These are phyloP conservation scores for Aegypius monachus DNA, from an alignment of 2,113 vertebrate genomes.

Conservation along the genomic window DNA sequence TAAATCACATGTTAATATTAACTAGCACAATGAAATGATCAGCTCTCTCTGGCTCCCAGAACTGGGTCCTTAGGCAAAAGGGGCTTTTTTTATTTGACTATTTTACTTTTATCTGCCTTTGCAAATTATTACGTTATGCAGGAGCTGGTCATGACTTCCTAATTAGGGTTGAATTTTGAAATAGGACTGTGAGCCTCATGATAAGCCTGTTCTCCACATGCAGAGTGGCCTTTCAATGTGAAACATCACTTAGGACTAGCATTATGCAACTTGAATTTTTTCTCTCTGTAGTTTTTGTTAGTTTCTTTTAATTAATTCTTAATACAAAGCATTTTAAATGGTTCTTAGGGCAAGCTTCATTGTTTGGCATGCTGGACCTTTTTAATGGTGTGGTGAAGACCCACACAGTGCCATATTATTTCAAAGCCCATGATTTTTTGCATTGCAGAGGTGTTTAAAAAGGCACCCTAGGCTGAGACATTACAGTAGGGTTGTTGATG, in stretches of 20 bases:
- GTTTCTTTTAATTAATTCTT: background rate
- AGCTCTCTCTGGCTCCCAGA: background rate
- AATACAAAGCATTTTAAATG: background rate
- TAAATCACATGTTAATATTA: background rate
- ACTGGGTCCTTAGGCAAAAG: background rate
- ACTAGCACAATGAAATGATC: background rate
- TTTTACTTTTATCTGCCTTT: slow-evolving; percentile 3
- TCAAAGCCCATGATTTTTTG: background rate
- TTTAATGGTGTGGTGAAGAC: background rate
- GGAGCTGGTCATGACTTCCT: background rate
- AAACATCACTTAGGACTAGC: background rate
- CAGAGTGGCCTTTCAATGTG: background rate
- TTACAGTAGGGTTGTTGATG: background rate
- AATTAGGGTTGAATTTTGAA: background rate
- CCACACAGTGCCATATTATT: background rate
- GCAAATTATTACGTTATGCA: background rate
- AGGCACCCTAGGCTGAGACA: background rate
- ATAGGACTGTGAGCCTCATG: background rate
- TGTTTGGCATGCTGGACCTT: background rate
- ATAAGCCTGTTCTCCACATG: background rate
- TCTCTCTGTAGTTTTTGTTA: background rate
- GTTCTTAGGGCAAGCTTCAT: background rate
- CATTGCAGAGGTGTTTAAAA: background rate
- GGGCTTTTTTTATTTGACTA: background rate
- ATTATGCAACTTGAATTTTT: background rate